A percentile compares a stretch with the other conserved stretches of the same genome.
These are phyloP conservation scores for Aleiodes leptofemur DNA, from an alignment of 2,888 invertebrate genomes.

Conservation along the genomic window DNA sequence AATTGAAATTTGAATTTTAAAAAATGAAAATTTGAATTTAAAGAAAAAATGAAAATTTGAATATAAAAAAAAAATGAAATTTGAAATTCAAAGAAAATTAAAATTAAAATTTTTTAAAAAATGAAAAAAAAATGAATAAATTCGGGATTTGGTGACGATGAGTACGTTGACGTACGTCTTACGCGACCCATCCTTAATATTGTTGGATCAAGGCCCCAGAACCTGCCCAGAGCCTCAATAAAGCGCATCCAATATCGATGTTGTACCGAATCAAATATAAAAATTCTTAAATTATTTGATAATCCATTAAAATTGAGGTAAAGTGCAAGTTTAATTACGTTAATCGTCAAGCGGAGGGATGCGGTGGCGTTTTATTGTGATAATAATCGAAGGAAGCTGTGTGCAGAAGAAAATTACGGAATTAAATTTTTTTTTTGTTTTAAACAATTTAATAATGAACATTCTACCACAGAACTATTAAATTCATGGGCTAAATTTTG, in stretches of 20 bases:
- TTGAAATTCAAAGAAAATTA: too few species aligned
- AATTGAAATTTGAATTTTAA: too few species aligned
- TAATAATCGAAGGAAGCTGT: slow-evolving; percentile 64
- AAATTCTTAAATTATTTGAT: slow-evolving; percentile 31
- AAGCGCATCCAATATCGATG: slow-evolving; percentile 59
- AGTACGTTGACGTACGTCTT: slow-evolving; percentile 58
- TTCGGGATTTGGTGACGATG: not conserved
- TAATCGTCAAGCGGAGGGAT: slow-evolving; percentile 57
- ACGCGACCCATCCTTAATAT: slow-evolving; percentile 61
- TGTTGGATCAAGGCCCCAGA: slow-evolving; percentile 66
- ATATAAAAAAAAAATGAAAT: too few species aligned
- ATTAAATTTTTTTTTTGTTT: too few species aligned
- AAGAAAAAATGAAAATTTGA: too few species aligned
- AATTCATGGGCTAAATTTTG: too few species aligned
- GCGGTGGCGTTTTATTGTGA: slow-evolving; percentile 72
- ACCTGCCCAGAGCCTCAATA: slow-evolving; percentile 70
- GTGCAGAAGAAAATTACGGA: slow-evolving; percentile 16
- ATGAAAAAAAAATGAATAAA: too few species aligned
- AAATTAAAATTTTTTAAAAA: too few species aligned
- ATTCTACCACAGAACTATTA: too few species aligned
- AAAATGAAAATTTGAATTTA: too few species aligned
- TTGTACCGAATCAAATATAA: slow-evolving; percentile 43
- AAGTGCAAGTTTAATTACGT: slow-evolving; percentile 53
- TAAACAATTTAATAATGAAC: too few species aligned
- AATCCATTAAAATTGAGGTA: slow-evolving; percentile 46